phyloP scores from a whole-genome alignment of 2,113 vertebrate genomes.

The Protobothrops flavoviridis region DNA sequence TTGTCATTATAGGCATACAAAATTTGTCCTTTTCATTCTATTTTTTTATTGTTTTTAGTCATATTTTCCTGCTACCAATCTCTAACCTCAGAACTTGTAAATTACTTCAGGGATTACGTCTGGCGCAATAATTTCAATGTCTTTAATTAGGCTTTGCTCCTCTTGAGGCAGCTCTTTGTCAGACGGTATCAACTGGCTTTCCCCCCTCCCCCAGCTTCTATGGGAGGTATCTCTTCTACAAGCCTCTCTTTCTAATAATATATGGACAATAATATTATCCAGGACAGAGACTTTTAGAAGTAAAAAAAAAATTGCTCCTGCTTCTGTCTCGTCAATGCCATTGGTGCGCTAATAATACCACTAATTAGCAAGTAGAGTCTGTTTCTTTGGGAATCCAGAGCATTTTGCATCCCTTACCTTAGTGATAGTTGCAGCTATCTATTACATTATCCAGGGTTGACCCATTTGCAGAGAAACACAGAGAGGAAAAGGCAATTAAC shows the following conservation, averaged over 20 bases:
- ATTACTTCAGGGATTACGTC: constrained; percentile 16
- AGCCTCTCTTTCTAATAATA: not conserved
- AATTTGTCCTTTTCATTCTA: not conserved
- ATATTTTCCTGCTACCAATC: not conserved
- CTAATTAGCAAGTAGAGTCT: not conserved
- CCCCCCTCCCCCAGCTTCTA: not conserved
- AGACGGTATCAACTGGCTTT: constrained; percentile 31
- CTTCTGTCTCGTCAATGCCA: not conserved
- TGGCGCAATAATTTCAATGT: not conserved
- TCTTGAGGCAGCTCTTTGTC: not conserved
- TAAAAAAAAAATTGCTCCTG: not conserved
- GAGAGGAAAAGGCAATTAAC: not conserved
- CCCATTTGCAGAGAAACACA: not conserved
- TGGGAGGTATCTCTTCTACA: constrained; percentile 8
- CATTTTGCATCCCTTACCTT: not conserved
- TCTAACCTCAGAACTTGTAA: not conserved
- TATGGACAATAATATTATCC: not conserved
- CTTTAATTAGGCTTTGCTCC: constrained; percentile 45
- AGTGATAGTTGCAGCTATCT: not conserved
- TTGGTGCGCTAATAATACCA: not conserved
- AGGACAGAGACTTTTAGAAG: not conserved
- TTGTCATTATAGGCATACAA: not conserved
- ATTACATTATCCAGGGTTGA: not conserved
- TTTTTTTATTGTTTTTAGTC: not conserved
- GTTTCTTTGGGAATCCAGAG: not conserved